A percentile compares a stretch with the other conserved stretches of the same genome.
Conservation (phyloP, 2,797 vertebrate species). For the Anas capensis region DNA sequence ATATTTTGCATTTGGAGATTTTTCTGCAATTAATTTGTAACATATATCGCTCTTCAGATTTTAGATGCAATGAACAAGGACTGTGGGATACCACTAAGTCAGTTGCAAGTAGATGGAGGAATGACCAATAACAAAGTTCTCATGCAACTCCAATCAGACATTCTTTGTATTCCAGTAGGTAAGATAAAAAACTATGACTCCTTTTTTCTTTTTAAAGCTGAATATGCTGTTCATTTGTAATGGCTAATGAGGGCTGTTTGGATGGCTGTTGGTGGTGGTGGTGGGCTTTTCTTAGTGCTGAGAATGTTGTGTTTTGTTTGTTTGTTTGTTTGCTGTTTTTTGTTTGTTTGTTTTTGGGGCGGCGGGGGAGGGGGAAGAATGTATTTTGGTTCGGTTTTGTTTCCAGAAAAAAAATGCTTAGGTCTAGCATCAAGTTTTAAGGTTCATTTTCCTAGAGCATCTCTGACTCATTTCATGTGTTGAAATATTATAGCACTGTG, state of each 20-base stretch:
- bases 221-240: not conserved
- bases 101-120: constrained; percentile 96
- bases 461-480: not conserved
- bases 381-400: not conserved
- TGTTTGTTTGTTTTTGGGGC: too few species aligned
- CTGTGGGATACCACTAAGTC: constrained; percentile 91
- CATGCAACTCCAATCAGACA: constrained; percentile 97
- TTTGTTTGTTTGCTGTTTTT: too few species aligned
- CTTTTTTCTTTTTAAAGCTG: not conserved
- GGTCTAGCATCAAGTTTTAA: not conserved
- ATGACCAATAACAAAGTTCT: constrained; percentile 95
- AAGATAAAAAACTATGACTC: constrained; percentile 62
- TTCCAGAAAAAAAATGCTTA: not conserved
- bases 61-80: constrained; percentile 97
- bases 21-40: not conserved
- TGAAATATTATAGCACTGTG: not conserved
- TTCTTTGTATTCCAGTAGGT: constrained; percentile 97
- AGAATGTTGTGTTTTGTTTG: not conserved
- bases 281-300: not conserved
- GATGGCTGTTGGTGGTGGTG: not conserved
- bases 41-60: constrained; percentile 81
- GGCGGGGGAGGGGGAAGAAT: too few species aligned
- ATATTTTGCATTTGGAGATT: not conserved
- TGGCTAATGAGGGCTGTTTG: not conserved
- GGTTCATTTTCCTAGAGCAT: not conserved